Base-by-base conservation (phyloP, 2,797 vertebrate species). In the Gambelia wislizenii region DNA sequence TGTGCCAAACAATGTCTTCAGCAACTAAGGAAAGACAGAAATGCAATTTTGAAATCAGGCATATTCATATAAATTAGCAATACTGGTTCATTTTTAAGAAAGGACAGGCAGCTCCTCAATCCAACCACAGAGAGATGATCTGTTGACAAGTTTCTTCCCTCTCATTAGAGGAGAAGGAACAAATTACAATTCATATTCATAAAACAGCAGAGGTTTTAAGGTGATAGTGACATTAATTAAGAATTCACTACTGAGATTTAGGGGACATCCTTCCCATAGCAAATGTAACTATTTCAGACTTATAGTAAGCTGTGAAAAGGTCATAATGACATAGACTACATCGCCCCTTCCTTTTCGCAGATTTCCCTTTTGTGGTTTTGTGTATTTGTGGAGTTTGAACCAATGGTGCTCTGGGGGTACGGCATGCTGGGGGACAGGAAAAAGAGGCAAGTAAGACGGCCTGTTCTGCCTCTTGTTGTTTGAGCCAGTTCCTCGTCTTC, bases 1-100 rank as follows among this genome's bases (percentile, higher is more conserved):
- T 86, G 99, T 99, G 67, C 99, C 99, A 95, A 99, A 99, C 88
- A 99, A 96, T 0, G 99, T 99, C 96, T 99, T 99, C 95, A 99
- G 83, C 80, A 99, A 92, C 99, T 99, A 61, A 0, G 87, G 54
- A 69, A 70, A 77, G 89, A 93, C 74, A 25, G 25, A 49, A 69
- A 52, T 83, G 22, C 6, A 86, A 76, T 18, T 10, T 7, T 75
- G 54, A 89, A 84, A 78, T 59, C 6, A 49, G 61, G 44, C 4
- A 86, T 44, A 83, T 39, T 67, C 56, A 82, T 4, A 76, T 13
- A 42, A 47, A 70, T 61, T 25, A 47, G 4, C 13, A 70, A 70
- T 30, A 87, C 39, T 22, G 4, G 27, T 36, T 44, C 9, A 2
- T 70, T 18, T 16, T 52, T 22, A 20, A 39, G 27, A 49, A 18